Percentiles rank a stretch among this genome's conserved stretches.
phyloP scores from a whole-genome alignment of 2,797 vertebrate species.

The Pelobates cultripes region DNA sequence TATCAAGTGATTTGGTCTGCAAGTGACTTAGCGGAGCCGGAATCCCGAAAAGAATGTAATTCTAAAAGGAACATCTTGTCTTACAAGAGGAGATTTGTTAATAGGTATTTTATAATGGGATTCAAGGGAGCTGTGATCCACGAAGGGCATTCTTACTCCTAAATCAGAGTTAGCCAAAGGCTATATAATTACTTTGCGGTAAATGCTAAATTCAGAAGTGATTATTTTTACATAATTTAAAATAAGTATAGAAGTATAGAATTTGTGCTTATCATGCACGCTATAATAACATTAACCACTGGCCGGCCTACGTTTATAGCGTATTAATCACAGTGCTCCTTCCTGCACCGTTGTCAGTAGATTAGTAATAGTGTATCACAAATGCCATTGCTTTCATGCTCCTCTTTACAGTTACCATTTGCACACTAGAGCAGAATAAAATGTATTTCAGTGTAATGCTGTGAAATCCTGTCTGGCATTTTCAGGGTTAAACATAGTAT shows the following conservation, averaged over 20 bases:
- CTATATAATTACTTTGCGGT: conserved; percentile 28
- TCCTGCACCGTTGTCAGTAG: too few relatives aligned
- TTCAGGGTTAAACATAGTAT: too few relatives aligned
- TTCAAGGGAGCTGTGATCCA: conserved; percentile 3
- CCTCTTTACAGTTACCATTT: too few relatives aligned
- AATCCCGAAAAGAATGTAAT: not conserved
- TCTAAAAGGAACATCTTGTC: not conserved
- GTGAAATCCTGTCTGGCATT: too few relatives aligned
- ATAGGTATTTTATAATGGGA: conserved; percentile 27
- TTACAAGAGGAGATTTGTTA: conserved; percentile 17
- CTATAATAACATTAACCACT: conserved; percentile 6
- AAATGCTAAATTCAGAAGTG: conserved; percentile 6
- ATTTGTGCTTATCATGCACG: conserved; percentile 10
- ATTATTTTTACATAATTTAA: conserved; percentile 22
- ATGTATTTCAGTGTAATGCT: too few relatives aligned
- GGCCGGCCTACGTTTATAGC: conserved; percentile 6
- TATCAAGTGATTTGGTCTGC: not conserved
- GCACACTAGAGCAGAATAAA: too few relatives aligned
- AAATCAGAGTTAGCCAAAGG: conserved; percentile 16
- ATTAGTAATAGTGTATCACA: too few relatives aligned
- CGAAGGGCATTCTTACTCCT: conserved; percentile 6
- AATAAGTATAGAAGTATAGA: conserved; percentile 11
- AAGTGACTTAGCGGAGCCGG: conserved; percentile 1
- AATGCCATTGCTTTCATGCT: too few relatives aligned
- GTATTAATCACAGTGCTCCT: conserved; percentile 12